A percentile compares a stretch with the other conserved stretches of the same genome.
Evolutionary conservation across 2,113 vertebrate species (phyloP).

Genomic region (Eulemur macaco): DNA sequence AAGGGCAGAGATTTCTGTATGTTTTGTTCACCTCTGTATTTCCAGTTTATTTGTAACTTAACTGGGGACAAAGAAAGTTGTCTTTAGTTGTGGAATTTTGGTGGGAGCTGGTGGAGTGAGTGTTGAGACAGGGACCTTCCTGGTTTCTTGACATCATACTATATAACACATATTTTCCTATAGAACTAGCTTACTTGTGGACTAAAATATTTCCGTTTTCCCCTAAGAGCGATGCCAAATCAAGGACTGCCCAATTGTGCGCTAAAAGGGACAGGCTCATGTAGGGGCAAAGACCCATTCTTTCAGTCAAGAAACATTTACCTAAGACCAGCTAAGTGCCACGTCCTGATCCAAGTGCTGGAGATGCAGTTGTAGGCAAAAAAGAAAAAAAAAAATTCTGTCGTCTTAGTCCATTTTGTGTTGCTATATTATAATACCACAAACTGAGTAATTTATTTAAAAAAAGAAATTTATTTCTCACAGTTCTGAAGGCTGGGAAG

Average conservation of each 20-base stretch:
- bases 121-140: neutral
- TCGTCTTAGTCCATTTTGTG: neutral
- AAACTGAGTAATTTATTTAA: neutral
- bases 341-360: neutral
- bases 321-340: neutral
- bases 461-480: neutral
- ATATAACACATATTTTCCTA: neutral
- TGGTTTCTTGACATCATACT: neutral
- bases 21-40: neutral
- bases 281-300: neutral
- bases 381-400: neutral
- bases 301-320: constrained; percentile 1
- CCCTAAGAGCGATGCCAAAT: neutral
- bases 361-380: neutral
- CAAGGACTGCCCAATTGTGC: neutral
- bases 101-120: neutral
- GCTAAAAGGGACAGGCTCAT: neutral
- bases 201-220: neutral
- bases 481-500: neutral
- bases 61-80: neutral
- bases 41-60: constrained; percentile 22
- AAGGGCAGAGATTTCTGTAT: neutral
- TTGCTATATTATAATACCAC: neutral
- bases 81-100: neutral
- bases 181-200: neutral